A percentile compares a stretch with the other conserved stretches of the same genome.
Evolutionary conservation across 2,797 vertebrate genomes (phyloP).

Genomic region (Columba guinea): DNA sequence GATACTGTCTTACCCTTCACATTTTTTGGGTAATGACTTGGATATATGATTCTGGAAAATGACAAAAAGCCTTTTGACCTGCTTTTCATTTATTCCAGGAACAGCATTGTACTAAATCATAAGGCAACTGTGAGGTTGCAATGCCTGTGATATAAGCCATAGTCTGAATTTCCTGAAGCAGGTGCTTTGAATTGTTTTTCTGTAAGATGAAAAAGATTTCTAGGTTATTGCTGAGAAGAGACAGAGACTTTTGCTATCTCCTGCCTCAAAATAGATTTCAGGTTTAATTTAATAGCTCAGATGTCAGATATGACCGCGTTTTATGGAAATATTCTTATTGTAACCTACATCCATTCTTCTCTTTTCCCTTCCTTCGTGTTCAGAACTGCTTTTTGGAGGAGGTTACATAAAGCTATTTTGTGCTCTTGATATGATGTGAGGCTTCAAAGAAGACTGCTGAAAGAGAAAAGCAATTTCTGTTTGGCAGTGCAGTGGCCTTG

Average conservation of each 20-base stretch:
- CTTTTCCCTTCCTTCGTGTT: conserved; percentile 17
- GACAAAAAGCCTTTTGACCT: conserved; percentile 10
- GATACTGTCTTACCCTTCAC: background rate
- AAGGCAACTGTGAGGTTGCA: background rate
- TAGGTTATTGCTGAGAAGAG: conserved; percentile 57
- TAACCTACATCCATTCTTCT: conserved; percentile 40
- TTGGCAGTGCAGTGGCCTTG: background rate
- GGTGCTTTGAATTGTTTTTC: conserved; percentile 49
- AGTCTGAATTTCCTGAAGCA: conserved; percentile 25
- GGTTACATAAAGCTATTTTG: conserved; percentile 66
- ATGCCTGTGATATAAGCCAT: background rate
- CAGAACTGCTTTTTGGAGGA: conserved; percentile 53
- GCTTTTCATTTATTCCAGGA: background rate
- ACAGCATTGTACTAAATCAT: background rate
- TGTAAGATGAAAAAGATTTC: conserved; percentile 42
- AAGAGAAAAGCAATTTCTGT: conserved; percentile 49
- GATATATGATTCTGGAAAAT: conserved; percentile 7
- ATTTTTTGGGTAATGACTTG: conserved; percentile 18
- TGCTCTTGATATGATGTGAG: conserved; percentile 37
- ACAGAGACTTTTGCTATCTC: conserved; percentile 42
- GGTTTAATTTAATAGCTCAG: conserved; percentile 64
- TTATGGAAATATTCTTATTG: conserved; percentile 64
- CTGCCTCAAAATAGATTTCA: conserved; percentile 60
- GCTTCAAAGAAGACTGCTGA: conserved; percentile 57
- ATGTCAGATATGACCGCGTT: conserved; percentile 39